These are phyloP conservation scores for Lithophane socia DNA, from an alignment of 2,888 invertebrate genomes.

Conservation along the genomic window DNA sequence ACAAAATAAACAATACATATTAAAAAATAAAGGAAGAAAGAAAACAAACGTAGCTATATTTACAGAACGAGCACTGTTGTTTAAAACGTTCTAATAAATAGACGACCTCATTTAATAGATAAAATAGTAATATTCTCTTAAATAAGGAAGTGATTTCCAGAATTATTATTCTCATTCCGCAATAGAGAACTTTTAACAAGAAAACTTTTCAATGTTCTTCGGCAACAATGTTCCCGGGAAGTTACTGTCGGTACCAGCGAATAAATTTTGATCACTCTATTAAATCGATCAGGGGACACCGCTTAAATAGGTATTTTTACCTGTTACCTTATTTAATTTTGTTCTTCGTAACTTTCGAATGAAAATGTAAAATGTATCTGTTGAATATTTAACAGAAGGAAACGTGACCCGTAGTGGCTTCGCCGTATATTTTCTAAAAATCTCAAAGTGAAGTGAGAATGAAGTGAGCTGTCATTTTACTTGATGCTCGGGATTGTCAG, in stretches of 20 bases:
- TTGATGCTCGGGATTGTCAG: neutral
- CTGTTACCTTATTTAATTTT: conserved; percentile 52
- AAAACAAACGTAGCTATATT: neutral
- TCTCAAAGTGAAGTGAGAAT: neutral
- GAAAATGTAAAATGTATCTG: conserved; percentile 16
- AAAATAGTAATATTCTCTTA: conserved; percentile 77
- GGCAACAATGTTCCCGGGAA: conserved; percentile 84
- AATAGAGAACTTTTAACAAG: conserved; percentile 90
- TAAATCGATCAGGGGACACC: conserved; percentile 73
- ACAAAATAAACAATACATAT: conserved; percentile 36
- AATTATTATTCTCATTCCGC: conserved; percentile 89
- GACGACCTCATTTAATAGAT: conserved; percentile 47
- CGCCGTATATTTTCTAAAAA: neutral
- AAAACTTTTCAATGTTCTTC: conserved; percentile 87
- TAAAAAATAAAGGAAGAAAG: conserved; percentile 14
- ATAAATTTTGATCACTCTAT: conserved; percentile 85
- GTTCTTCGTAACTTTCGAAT: conserved; percentile 29
- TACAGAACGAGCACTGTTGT: neutral
- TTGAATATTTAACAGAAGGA: conserved; percentile 34
- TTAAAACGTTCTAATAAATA: conserved; percentile 33
- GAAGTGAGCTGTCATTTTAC: neutral
- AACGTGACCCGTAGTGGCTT: conserved; percentile 2
- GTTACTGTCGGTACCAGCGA: conserved; percentile 83
- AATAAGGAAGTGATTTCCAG: conserved; percentile 86
- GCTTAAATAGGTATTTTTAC: conserved; percentile 57